Evolutionary conservation across 2,113 vertebrate genomes (phyloP).

Genomic region (Alethe diademata): DNA sequence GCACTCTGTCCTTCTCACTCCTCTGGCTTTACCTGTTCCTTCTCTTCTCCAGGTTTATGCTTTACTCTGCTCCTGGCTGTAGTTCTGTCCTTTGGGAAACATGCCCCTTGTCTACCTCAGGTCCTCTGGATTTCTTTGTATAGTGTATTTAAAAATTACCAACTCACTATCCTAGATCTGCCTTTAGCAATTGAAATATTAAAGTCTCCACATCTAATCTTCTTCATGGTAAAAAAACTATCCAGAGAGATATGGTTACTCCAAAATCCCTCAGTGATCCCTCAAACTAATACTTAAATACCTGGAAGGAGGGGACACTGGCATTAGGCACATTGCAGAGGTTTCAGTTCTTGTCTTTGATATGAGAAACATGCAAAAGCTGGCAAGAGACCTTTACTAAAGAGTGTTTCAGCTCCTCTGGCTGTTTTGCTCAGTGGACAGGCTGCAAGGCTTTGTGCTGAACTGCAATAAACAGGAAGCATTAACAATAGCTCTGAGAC

Average conservation of each 20-base stretch:
- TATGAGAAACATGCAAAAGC: background rate
- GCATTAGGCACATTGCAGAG: background rate
- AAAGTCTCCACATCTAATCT: background rate
- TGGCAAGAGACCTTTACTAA: background rate
- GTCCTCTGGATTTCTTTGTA: background rate
- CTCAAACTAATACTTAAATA: background rate
- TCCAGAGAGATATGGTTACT: background rate
- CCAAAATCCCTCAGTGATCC: background rate
- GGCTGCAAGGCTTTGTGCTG: slow-evolving; percentile 43
- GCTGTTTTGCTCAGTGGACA: background rate
- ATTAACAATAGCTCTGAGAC: slow-evolving; percentile 62
- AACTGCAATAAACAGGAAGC: slow-evolving; percentile 55
- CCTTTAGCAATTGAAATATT: background rate
- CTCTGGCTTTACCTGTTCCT: background rate
- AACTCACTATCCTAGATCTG: background rate
- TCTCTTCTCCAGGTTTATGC: background rate
- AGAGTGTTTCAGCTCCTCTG: background rate
- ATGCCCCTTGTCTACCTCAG: background rate
- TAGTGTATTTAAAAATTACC: background rate
- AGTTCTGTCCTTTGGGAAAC: background rate
- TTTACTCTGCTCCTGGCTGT: background rate
- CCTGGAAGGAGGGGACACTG: background rate
- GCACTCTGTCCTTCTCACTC: background rate
- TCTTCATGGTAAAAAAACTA: background rate
- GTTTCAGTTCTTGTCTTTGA: background rate